Conservation (phyloP, 2,888 invertebrate species). For the Chrysolina americana region DNA sequence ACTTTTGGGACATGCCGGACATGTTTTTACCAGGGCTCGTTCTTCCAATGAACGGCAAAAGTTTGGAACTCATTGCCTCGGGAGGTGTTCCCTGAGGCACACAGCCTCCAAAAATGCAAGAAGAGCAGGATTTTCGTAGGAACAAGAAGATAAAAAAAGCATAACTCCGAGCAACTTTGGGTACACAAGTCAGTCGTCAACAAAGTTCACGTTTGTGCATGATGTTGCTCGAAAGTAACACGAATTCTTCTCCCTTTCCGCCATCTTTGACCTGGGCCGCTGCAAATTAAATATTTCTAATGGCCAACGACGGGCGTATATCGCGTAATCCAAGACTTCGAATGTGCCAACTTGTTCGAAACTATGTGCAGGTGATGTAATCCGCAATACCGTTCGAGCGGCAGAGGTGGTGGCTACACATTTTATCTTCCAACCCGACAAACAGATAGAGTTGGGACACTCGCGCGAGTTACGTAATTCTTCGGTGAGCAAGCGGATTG, state of each 20-base stretch:
- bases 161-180: no score
- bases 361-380: conserved; percentile 40
- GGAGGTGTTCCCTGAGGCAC: no score
- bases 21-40: no score
- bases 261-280: background rate
- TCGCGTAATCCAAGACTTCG: conserved; percentile 22
- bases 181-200: no score
- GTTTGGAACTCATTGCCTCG: no score
- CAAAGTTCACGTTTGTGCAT: no score
- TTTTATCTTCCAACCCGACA: conserved; percentile 2
- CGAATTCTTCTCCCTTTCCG: background rate
- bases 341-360: conserved; percentile 30
- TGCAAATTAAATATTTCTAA: background rate
- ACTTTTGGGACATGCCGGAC: no score
- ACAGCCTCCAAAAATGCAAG: no score
- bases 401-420: conserved; percentile 16
- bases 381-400: conserved; percentile 33
- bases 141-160: no score
- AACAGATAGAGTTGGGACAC: conserved; percentile 11
- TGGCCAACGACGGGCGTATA: conserved; percentile 11
- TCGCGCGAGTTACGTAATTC: conserved; percentile 16
- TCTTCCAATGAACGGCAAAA: no score
- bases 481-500: conserved; percentile 7
- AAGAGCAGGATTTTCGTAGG: no score
- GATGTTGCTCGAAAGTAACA: background rate